Evolutionary conservation across 30 jellyfish, hydroid and myxozoan species (phyloP).

Genomic region (Morbakka virulenta): DNA sequence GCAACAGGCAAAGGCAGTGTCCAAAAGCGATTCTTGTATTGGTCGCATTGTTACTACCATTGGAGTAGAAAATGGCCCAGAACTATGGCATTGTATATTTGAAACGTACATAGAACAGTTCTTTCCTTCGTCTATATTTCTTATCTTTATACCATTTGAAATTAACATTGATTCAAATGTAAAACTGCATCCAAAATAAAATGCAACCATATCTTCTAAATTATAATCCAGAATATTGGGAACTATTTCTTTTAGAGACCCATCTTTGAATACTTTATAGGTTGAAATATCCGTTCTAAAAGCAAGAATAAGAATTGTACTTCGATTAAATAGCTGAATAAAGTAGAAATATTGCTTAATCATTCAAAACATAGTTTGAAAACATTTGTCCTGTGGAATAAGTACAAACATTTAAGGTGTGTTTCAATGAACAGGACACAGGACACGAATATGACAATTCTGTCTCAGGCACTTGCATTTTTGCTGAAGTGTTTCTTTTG

Average conservation of each 20-base stretch:
- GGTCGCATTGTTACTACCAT: slow-evolving; percentile 92
- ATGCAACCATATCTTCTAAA: slow-evolving; percentile 82
- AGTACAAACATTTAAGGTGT: no score
- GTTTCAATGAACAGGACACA: no score
- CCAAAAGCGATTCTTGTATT: slow-evolving; percentile 35
- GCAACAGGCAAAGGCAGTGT: slow-evolving; percentile 44
- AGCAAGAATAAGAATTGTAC: neutral
- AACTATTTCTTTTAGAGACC: slow-evolving; percentile 6
- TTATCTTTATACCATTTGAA: slow-evolving; percentile 62
- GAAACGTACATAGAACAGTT: slow-evolving; percentile 72
- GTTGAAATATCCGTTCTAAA: slow-evolving; percentile 78
- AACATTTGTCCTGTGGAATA: no score
- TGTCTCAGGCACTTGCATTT: no score
- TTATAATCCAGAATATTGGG: neutral
- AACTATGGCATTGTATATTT: slow-evolving; percentile 51
- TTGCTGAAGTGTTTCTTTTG: no score
- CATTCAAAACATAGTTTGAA: no score
- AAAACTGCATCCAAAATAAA: slow-evolving; percentile 92
- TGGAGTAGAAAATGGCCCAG: slow-evolving; percentile 55
- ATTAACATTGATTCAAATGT: slow-evolving; percentile 63
- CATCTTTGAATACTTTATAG: slow-evolving; percentile 58
- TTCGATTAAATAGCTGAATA: no score
- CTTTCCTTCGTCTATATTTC: slow-evolving; percentile 37
- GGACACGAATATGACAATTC: no score
- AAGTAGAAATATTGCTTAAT: no score